phyloP scores from a whole-genome alignment of 2,113 vertebrate species.

The Strix aluco region DNA sequence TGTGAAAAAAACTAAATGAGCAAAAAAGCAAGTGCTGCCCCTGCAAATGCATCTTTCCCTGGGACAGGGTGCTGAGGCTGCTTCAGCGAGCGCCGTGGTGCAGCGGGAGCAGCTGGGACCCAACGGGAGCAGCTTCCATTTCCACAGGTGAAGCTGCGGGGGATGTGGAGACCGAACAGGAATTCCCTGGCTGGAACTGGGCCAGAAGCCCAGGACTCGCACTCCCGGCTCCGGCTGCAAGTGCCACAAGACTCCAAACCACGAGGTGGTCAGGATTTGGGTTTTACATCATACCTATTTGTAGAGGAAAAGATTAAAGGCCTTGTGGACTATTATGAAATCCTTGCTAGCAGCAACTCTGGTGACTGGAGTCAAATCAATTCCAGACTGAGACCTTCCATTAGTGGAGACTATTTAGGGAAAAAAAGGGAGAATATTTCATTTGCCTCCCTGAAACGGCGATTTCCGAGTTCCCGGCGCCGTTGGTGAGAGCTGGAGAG shows the following conservation, averaged over 20 bases:
- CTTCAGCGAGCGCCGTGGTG: not conserved
- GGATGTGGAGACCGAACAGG: not conserved
- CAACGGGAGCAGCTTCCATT: not conserved
- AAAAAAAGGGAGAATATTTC: not conserved
- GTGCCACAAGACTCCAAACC: not conserved
- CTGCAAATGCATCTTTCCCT: not conserved
- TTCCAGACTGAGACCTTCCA: not conserved
- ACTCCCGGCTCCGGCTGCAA: not conserved
- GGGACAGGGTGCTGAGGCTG: not conserved
- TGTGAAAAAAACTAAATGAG: not conserved
- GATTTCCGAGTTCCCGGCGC: not conserved
- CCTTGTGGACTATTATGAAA: not conserved
- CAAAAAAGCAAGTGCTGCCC: not conserved
- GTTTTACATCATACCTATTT: not conserved
- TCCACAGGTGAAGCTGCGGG: not conserved
- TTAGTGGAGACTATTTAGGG: not conserved
- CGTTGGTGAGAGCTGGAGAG: fast-evolving
- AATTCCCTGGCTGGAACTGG: not conserved
- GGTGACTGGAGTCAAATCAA: not conserved
- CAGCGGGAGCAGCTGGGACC: not conserved
- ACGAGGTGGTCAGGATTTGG: not conserved
- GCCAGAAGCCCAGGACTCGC: not conserved
- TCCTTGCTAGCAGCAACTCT: not conserved
- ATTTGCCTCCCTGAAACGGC: not conserved
- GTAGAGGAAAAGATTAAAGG: not conserved